These are phyloP conservation scores for Alentia gelatinosa DNA, from an alignment of 2,888 invertebrate genomes.

Conservation along the genomic window DNA sequence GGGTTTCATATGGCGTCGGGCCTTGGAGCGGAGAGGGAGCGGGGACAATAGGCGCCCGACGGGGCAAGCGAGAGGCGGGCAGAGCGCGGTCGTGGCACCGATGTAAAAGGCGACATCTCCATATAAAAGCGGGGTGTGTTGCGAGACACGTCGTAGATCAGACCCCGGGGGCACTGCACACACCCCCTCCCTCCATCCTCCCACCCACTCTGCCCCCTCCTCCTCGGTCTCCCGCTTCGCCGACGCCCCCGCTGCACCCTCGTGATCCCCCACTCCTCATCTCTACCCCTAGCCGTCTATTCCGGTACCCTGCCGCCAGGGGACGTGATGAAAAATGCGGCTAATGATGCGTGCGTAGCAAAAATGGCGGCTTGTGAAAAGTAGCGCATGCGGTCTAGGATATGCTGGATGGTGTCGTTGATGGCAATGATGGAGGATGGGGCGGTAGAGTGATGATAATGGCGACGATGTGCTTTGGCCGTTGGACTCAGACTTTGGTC, in stretches of 20 bases:
- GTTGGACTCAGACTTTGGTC: no score
- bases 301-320: neutral
- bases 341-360: neutral
- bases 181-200: neutral
- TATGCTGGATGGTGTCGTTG: neutral
- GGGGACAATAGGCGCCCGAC: neutral
- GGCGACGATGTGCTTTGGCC: no score
- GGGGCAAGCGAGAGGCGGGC: no score
- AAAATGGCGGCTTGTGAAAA: neutral
- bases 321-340: constrained; percentile 30
- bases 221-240: neutral
- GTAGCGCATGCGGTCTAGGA: neutral
- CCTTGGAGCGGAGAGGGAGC: neutral
- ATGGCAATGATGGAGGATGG: neutral
- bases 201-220: neutral
- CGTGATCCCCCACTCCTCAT: neutral
- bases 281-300: neutral
- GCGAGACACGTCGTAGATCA: neutral
- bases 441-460: neutral
- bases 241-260: neutral
- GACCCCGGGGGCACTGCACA: neutral
- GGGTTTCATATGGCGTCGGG: neutral
- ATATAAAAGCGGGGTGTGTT: neutral
- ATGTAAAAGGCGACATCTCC: neutral
- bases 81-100: neutral